These are phyloP conservation scores for Aspidapion aeneum DNA, from an alignment of 2,888 invertebrate species.

Conservation along the genomic window DNA sequence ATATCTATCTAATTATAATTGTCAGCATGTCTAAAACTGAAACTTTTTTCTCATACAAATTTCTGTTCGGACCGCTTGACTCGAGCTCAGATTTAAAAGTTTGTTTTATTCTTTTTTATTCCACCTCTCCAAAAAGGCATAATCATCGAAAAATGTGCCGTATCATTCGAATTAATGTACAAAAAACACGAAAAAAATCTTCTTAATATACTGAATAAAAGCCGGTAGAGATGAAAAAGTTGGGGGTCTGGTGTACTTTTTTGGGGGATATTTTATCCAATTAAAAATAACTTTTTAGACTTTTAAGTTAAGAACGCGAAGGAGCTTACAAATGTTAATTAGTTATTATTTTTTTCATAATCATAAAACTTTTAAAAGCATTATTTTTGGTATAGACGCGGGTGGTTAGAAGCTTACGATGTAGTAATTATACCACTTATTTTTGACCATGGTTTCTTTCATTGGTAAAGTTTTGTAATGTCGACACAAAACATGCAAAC, in stretches of 20 bases:
- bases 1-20: no score
- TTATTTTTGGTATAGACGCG: no score
- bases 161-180: slow-evolving; percentile 38
- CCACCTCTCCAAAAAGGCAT: slow-evolving; percentile 26
- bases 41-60: not conserved
- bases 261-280: slow-evolving; percentile 1
- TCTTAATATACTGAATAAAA: slow-evolving; percentile 1
- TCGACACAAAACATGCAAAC: no score
- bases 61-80: not conserved
- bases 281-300: not conserved
- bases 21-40: no score
- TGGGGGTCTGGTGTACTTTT: not conserved
- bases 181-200: slow-evolving; percentile 23
- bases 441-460: no score
- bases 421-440: no score
- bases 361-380: no score
- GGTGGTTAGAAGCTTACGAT: no score
- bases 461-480: no score
- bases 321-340: no score
- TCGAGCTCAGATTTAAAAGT: slow-evolving; percentile 13
- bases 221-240: not conserved
- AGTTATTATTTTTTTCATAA: no score
- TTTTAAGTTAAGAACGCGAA: no score
- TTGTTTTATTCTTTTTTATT: slow-evolving; percentile 22
- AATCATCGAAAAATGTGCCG: slow-evolving; percentile 36